A percentile compares a stretch with the other conserved stretches of the same genome.
phyloP scores from a whole-genome alignment of 1,140 invertebrate species.

The Lutraria rhynchaena region DNA sequence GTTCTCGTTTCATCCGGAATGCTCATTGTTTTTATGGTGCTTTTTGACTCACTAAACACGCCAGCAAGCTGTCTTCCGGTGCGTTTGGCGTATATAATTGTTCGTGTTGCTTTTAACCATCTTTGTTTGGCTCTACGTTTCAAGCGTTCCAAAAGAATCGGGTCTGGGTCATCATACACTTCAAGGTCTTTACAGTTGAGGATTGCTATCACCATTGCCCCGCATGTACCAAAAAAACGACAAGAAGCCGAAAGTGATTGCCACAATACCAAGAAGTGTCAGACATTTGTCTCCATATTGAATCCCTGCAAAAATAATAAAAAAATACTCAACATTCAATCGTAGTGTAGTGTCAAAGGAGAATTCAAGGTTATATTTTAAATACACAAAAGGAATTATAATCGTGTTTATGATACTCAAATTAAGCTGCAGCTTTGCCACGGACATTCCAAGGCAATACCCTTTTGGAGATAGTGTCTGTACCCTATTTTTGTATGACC shows the following conservation, averaged over 20 bases:
- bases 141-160: not conserved
- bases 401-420: too few relatives aligned
- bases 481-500: too few relatives aligned
- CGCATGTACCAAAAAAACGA: not conserved
- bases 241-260: not conserved
- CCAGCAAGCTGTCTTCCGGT: not conserved
- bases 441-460: too few relatives aligned
- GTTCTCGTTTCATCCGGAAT: conserved; percentile 18
- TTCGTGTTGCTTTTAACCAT: conserved; percentile 1
- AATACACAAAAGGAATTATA: too few relatives aligned
- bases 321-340: not conserved
- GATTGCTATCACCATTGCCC: not conserved
- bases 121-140: not conserved
- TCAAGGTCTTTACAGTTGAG: not conserved
- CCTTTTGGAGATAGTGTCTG: too few relatives aligned
- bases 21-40: conserved; percentile 6
- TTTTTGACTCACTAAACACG: conserved; percentile 2
- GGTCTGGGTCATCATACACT: not conserved
- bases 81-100: conserved; percentile 5
- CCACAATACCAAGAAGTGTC: not conserved
- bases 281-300: conserved; percentile 4
- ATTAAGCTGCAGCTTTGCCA: too few relatives aligned
- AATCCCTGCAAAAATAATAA: not conserved
- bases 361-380: too few relatives aligned
- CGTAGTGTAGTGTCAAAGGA: too few relatives aligned